Percentiles rank a stretch among this genome's conserved stretches.
Conservation (phyloP, 2,888 invertebrate genomes). For the Drosophila subsilvestris region DNA sequence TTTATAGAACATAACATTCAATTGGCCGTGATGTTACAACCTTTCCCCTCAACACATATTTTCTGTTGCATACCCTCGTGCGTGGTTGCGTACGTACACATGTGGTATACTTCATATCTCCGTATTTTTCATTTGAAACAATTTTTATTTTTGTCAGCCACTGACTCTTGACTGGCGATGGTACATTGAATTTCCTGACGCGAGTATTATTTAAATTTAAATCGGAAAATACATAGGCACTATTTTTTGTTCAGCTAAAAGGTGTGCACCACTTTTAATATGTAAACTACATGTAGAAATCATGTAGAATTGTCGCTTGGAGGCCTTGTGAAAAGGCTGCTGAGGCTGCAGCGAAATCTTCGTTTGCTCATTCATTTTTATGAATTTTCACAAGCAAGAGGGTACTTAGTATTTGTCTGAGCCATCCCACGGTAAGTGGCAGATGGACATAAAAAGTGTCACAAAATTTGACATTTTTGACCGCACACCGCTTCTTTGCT, state of each 20-base stretch:
- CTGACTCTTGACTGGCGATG: background rate
- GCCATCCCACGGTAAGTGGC: background rate
- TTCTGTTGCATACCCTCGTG: background rate
- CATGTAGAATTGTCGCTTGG: background rate
- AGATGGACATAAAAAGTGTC: background rate
- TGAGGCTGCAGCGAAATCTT: too few species aligned
- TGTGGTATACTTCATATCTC: too few species aligned
- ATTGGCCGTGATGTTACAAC: background rate
- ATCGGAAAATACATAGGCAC: too few species aligned
- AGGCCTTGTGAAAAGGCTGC: background rate
- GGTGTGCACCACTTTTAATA: background rate
- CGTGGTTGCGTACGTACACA: background rate
- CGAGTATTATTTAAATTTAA: too few species aligned
- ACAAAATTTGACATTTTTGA: too few species aligned
- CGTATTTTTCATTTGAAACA: background rate
- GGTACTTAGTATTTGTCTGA: too few species aligned
- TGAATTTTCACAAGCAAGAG: too few species aligned
- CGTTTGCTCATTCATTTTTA: too few species aligned
- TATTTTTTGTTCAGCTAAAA: background rate
- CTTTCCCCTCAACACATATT: background rate
- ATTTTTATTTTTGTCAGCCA: background rate
- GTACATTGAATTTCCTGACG: too few species aligned
- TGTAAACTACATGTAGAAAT: background rate
- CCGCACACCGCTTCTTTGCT: too few species aligned
- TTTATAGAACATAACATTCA: background rate